phyloP scores from a whole-genome alignment of 2,797 vertebrate genomes.

The Steatocranus sp. region DNA sequence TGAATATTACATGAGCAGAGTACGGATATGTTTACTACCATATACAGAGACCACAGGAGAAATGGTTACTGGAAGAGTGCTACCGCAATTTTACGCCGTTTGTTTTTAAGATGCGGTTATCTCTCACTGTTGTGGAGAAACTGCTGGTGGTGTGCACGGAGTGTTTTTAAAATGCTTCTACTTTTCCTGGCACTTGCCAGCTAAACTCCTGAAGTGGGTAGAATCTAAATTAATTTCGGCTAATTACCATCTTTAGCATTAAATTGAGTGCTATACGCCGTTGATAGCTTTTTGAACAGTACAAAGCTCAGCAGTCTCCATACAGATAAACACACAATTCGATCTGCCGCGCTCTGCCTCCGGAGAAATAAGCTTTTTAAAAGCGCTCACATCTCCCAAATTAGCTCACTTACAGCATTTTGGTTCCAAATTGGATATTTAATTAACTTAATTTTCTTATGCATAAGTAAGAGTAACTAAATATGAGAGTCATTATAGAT shows the following conservation, averaged over 20 bases:
- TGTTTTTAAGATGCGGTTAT: not conserved
- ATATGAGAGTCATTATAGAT: not conserved
- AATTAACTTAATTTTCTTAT: not conserved
- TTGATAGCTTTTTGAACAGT: conserved; percentile 1
- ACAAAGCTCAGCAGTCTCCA: conserved; percentile 5
- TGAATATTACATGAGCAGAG: not conserved
- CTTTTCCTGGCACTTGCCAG: not conserved
- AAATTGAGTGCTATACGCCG: not conserved
- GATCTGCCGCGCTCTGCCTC: conserved; percentile 2
- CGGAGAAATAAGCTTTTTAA: conserved; percentile 5
- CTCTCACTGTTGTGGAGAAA: not conserved
- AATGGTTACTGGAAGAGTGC: not conserved
- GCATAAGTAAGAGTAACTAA: not conserved
- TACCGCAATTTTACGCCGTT: not conserved
- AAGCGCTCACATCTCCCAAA: not conserved
- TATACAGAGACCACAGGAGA: not conserved
- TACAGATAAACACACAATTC: not conserved
- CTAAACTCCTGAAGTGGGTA: not conserved
- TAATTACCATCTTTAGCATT: conserved; percentile 16
- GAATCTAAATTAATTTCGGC: not conserved
- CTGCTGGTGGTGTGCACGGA: not conserved
- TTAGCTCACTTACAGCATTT: conserved; percentile 21
- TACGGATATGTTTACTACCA: not conserved
- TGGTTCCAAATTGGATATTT: conserved; percentile 2
- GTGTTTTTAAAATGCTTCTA: not conserved